Base-by-base conservation (phyloP, 2,797 vertebrate species). In the Danio albolineatus region DNA sequence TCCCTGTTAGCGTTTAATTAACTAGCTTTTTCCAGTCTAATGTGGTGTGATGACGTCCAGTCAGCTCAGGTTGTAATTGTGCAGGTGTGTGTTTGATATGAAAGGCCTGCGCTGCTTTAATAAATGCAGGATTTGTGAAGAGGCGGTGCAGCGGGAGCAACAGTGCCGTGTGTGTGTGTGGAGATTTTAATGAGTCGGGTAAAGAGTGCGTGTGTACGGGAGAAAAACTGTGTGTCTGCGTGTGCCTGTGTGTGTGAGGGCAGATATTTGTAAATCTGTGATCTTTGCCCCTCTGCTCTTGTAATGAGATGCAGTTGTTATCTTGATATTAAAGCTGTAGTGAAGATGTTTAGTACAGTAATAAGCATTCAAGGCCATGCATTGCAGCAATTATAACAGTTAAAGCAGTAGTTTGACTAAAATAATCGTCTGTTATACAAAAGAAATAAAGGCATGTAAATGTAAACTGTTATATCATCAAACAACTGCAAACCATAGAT, bases 261-360 rank as follows among this genome's bases (percentile, higher is more conserved):
- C 28, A 28, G 44, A 62, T 64, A 54, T 76, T 65, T 74, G 78
- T 76, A 76, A 76, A 54, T 36, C 13, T 36, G 19, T 65, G 73
- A 54, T 53, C 73, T 76, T 44, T 65, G 73, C 13, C 48, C 46
- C 62, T 53, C 7, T 9, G 49, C 73, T 73, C 36, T 67, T n/a
- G 41, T 78, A 62, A 65, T 74, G 49, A 67, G 71, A 69, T 80
- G 73, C 73, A 44, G 39, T 65, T 65, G 38, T 76, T 36, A 44
- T 65, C 73, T 10, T 56, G 49, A 54, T 54, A 53, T 64, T 10
- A 75, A 38, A 53, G 48, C 13, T 75, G 36, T 28, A 44, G 61
- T 54, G 38, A 54, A 65, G 49, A 44, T 54, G 60, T 65, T 76
- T 53, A 53, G 44, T 54, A 54, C 6, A 76, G 19, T 14, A 65